Evolutionary conservation across 1,140 invertebrate species (phyloP), one percentile per base, ranked within the genome.

Genomic region (Brachionus calyciflorus): DNA sequence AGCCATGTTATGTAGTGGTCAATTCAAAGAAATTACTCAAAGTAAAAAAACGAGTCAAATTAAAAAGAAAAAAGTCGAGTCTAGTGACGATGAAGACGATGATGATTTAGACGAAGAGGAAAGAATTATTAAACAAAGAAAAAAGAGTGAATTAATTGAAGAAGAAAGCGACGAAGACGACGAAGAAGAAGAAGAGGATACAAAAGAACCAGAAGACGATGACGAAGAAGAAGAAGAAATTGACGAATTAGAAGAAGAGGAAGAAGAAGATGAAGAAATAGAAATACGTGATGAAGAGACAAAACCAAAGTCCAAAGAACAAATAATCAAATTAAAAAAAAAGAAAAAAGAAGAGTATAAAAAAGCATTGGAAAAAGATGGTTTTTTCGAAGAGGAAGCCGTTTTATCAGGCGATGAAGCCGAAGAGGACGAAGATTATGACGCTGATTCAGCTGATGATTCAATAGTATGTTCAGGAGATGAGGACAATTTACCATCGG

Each of bases 1-100:
- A 37, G 69, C 69, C 10, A 73, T 73, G 69, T 37, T 73, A 2
- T 73, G 69, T n/a, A 73, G 69, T 51, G 69, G 69, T 14, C 69
- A 73, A 55, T 73, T 73, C 24, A 49, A 30, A 24, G 9, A 26
- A 14, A 21, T 21, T 3, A 65, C 37, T 44, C 60, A 65, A 44
- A n/a, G n/a, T n/a, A 33, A 63, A n/a, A 65, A 65, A 65, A 1
- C 26, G n/a, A 30, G 30, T 17, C 55, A 69, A 46, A 69, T 19
- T 1, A 10, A 69, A 48, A 65, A 1, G 30, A 65, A 24, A 65
- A 65, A 19, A 28, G 44, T 37, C 19, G 19, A 21, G 10, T 65
- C 28, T 12, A 37, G 44, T 12, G 60, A 65, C 44, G 60, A 44
- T 21, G 60, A 44, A 14, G 60, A 65, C 30, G 60, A 65, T 26